Evolutionary conservation across 64 coral and sea anemone species (phyloP).

Genomic region (Montipora efflorescens): DNA sequence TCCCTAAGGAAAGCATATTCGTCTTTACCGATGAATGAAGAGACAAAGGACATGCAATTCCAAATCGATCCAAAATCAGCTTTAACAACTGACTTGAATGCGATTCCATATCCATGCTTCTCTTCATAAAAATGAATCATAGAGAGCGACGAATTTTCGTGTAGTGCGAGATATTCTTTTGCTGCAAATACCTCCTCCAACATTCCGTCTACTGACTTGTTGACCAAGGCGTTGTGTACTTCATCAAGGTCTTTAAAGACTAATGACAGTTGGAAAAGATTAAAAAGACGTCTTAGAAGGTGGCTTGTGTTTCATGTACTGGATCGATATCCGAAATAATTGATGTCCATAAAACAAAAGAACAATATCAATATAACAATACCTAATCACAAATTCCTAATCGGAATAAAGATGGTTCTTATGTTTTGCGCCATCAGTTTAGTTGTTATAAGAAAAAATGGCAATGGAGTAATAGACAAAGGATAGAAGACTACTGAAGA

Average conservation of each 20-base stretch:
- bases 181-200: slow-evolving; percentile 18
- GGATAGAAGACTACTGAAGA: no score
- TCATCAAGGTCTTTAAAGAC: slow-evolving; percentile 16
- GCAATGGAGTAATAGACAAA: no score
- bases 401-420: no score
- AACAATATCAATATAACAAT: no score
- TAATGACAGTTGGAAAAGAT: not conserved
- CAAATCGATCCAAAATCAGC: not conserved
- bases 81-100: not conserved
- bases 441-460: no score
- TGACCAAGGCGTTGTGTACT: not conserved
- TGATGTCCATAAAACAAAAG: no score
- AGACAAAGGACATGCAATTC: not conserved
- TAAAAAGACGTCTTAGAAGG: not conserved
- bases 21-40: not conserved
- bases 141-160: not conserved
- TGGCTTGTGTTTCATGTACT: no score
- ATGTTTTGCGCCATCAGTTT: no score
- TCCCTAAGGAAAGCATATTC: not conserved
- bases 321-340: no score
- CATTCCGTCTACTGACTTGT: slow-evolving; percentile 7
- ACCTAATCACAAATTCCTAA: no score
- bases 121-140: slow-evolving; percentile 1
- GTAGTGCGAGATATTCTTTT: not conserved
- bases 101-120: slow-evolving; percentile 6